Evolutionary conservation across 2,113 vertebrate species (phyloP).

Genomic region (Epinephelus cyanopodus): DNA sequence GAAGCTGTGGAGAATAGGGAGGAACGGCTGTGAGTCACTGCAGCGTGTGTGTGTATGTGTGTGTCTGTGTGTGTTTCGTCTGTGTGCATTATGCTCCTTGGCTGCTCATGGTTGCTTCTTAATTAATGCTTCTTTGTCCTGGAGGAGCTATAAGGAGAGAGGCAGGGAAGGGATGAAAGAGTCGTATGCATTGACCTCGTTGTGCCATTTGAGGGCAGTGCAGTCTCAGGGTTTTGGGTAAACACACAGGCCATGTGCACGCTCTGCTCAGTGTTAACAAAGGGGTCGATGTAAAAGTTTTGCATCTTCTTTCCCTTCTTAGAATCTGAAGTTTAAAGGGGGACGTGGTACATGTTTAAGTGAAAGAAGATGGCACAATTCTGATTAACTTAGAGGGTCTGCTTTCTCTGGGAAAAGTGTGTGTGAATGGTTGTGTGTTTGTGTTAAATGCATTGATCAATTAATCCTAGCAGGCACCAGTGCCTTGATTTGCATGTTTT

Average conservation of each 20-base stretch:
- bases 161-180: conserved; percentile 46
- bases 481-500: not conserved
- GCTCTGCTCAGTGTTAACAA: conserved; percentile 52
- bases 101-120: conserved; percentile 85
- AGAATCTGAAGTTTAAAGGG: conserved; percentile 26
- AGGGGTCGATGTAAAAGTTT: conserved; percentile 59
- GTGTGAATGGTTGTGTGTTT: not conserved
- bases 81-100: conserved; percentile 76
- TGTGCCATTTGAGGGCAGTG: conserved; percentile 91
- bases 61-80: conserved; percentile 61
- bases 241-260: conserved; percentile 33
- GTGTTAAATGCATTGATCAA: not conserved
- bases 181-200: conserved; percentile 75
- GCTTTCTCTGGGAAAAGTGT: not conserved
- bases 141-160: conserved; percentile 70
- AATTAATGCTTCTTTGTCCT: conserved; percentile 85
- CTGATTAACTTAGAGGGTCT: not conserved
- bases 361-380: not conserved
- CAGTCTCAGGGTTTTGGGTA: conserved; percentile 83
- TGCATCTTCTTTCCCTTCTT: conserved; percentile 16
- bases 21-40: conserved; percentile 66
- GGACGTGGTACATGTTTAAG: not conserved
- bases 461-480: not conserved
- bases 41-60: conserved; percentile 56
- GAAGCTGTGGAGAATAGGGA: conserved; percentile 77